These are phyloP conservation scores for Drosophila littoralis DNA, from an alignment of 1,140 invertebrate genomes.

Conservation along the genomic window DNA sequence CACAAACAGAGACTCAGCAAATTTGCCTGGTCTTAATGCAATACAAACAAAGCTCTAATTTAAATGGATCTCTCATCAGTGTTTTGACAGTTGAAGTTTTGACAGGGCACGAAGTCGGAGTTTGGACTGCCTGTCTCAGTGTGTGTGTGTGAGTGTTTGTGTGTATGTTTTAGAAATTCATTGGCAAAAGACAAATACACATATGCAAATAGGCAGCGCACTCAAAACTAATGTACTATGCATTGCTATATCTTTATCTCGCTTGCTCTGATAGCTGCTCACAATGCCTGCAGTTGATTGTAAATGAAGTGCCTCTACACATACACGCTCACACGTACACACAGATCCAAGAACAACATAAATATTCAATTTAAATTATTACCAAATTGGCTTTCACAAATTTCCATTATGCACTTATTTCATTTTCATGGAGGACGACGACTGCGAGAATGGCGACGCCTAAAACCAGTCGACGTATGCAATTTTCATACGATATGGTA, in stretches of 20 bases:
- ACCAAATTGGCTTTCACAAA: slow-evolving; percentile 79
- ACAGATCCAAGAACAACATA: slow-evolving; percentile 56
- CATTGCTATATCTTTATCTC: slow-evolving; percentile 32
- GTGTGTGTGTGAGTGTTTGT: slow-evolving; percentile 3
- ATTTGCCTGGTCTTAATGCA: slow-evolving; percentile 75
- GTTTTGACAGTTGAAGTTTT: slow-evolving; percentile 82
- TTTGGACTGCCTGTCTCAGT: background rate
- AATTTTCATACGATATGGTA: slow-evolving; percentile 25
- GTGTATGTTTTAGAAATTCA: slow-evolving; percentile 71
- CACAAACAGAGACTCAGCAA: slow-evolving; percentile 37
- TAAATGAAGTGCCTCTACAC: slow-evolving; percentile 55
- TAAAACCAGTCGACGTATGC: slow-evolving; percentile 63
- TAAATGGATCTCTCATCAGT: slow-evolving; percentile 74
- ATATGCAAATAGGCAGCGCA: slow-evolving; percentile 75
- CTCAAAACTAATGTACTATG: slow-evolving; percentile 79
- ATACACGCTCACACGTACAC: slow-evolving; percentile 16
- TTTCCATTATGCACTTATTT: slow-evolving; percentile 82
- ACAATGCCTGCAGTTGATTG: slow-evolving; percentile 74
- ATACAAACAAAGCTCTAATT: slow-evolving; percentile 75
- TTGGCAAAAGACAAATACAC: slow-evolving; percentile 80
- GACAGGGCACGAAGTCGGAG: slow-evolving; percentile 31
- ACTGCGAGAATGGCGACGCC: slow-evolving; percentile 35
- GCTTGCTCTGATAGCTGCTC: slow-evolving; percentile 21
- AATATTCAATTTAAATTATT: slow-evolving; percentile 83
- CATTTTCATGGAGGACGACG: slow-evolving; percentile 51